phyloP scores from a whole-genome alignment of 2,797 vertebrate species.

The Pipistrellus pipistrellus region DNA sequence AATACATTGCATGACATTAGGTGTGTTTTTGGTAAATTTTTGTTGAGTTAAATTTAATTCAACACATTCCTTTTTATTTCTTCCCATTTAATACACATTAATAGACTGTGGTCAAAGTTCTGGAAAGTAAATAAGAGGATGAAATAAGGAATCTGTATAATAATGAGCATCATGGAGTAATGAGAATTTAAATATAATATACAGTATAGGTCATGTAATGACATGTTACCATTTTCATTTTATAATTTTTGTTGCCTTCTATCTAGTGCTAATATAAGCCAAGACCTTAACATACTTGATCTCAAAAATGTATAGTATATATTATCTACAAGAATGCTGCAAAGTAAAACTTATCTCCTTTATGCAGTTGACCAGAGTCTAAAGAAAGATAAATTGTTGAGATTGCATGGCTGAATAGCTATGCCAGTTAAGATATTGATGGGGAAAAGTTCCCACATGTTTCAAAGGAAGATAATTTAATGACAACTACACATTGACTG shows the following conservation, averaged over 20 bases:
- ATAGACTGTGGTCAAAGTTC: neutral
- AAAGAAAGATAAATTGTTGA: neutral
- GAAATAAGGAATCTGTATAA: neutral
- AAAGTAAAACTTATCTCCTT: neutral
- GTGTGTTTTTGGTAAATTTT: neutral
- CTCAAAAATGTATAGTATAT: neutral
- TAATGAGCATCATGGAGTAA: neutral
- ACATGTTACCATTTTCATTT: neutral
- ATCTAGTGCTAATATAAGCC: neutral
- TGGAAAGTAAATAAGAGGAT: neutral
- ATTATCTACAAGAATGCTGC: neutral
- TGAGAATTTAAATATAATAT: conserved; percentile 48
- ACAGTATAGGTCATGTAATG: neutral
- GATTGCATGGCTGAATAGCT: neutral
- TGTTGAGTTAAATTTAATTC: conserved; percentile 13
- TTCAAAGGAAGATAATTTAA: neutral
- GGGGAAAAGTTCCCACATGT: neutral
- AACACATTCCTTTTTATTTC: neutral
- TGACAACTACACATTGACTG: neutral
- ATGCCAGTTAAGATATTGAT: neutral
- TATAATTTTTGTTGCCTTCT: neutral
- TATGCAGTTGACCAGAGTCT: neutral
- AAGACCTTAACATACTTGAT: neutral
- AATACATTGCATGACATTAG: neutral
- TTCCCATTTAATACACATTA: neutral